Evolutionary conservation across 2,888 invertebrate species (phyloP).

Genomic region (Leucophenga montana): DNA sequence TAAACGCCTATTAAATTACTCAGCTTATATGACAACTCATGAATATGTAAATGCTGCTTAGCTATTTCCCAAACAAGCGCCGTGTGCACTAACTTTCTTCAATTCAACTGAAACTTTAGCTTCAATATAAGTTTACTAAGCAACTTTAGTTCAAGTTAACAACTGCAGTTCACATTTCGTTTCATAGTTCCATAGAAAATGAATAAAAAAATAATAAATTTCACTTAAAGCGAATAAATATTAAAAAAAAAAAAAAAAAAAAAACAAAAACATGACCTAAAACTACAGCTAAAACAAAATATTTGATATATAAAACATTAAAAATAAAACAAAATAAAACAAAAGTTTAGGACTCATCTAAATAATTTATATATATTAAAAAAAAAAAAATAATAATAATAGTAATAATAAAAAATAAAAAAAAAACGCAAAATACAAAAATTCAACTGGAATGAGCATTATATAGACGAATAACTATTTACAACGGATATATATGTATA

Average conservation of each 20-base stretch:
- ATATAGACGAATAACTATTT: conserved; percentile 39
- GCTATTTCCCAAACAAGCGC: too few relatives aligned
- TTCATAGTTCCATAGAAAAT: background rate
- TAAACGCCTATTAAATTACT: too few relatives aligned
- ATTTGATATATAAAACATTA: conserved; percentile 26
- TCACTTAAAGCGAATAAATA: conserved; percentile 4
- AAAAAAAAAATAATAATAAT: conserved; percentile 29
- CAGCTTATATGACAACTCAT: too few relatives aligned
- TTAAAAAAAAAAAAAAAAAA: conserved; percentile 24
- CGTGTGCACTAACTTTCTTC: too few relatives aligned
- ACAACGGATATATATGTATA: conserved; percentile 36
- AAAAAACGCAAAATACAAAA: conserved; percentile 32
- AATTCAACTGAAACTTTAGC: too few relatives aligned
- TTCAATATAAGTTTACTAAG: background rate
- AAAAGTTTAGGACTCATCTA: conserved; percentile 31
- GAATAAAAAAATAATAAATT: background rate
- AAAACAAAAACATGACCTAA: conserved; percentile 26
- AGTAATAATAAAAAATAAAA: conserved; percentile 37
- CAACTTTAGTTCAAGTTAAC: background rate
- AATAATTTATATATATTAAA: conserved; percentile 37
- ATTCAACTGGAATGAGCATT: conserved; percentile 36
- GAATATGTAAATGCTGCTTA: too few relatives aligned
- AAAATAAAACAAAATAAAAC: conserved; percentile 32
- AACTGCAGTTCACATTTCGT: background rate
- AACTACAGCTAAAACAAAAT: conserved; percentile 36